Percentiles rank a stretch among this genome's conserved stretches.
phyloP scores from a whole-genome alignment of 2,797 vertebrate species.

The Epinephelus awoara region DNA sequence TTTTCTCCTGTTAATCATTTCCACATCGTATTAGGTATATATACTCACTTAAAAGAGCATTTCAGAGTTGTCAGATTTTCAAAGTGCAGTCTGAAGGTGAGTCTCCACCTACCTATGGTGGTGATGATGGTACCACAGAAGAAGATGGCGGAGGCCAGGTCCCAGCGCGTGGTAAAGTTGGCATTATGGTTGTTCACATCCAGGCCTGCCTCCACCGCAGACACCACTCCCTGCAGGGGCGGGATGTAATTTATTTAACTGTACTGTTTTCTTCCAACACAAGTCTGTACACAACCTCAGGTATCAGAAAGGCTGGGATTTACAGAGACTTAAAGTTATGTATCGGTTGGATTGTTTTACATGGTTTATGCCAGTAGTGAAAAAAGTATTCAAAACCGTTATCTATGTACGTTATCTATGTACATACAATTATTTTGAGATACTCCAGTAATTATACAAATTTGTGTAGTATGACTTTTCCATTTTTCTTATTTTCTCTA shows the following conservation, averaged over 20 bases:
- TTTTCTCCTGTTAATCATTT: background rate
- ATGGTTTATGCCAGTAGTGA: too few relatives aligned
- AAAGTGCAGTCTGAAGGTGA: background rate
- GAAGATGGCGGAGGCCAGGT: slow-evolving; percentile 91
- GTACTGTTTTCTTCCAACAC: too few relatives aligned
- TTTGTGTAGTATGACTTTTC: too few relatives aligned
- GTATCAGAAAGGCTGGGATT: too few relatives aligned
- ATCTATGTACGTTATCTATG: too few relatives aligned
- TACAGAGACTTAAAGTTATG: too few relatives aligned
- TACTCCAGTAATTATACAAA: too few relatives aligned
- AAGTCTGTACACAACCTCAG: too few relatives aligned
- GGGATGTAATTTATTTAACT: background rate
- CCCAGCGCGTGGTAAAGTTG: slow-evolving; percentile 89
- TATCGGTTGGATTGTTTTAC: too few relatives aligned
- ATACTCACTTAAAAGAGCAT: background rate
- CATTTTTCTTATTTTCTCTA: too few relatives aligned
- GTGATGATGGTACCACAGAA: slow-evolving; percentile 96
- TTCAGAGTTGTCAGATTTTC: background rate
- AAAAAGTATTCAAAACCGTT: too few relatives aligned
- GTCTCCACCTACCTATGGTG: slow-evolving; percentile 90
- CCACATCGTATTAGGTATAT: background rate
- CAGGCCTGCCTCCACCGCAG: slow-evolving; percentile 88
- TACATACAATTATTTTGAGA: too few relatives aligned
- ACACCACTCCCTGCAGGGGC: slow-evolving; percentile 83
- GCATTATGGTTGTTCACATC: slow-evolving; percentile 81